Conservation (phyloP, 64 coral and sea anemone species). For the Actinia tenebrosa region DNA sequence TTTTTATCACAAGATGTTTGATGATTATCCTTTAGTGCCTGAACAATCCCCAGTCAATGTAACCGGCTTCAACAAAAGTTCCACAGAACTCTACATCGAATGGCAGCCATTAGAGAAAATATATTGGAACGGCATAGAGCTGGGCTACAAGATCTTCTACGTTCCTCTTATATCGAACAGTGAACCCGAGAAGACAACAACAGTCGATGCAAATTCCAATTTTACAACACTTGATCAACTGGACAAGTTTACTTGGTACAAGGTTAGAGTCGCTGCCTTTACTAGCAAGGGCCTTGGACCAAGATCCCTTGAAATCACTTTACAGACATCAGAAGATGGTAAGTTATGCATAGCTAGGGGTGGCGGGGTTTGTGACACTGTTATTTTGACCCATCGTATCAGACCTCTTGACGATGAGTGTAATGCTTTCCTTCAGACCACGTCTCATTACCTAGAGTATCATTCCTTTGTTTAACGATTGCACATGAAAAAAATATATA, state of each 20-base stretch:
- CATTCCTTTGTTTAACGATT: too few species aligned
- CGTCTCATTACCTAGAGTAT: too few species aligned
- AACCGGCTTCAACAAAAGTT: conserved; percentile 51
- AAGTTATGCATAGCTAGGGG: neutral
- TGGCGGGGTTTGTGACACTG: too few species aligned
- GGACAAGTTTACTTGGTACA: conserved; percentile 54
- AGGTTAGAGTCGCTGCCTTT: conserved; percentile 59
- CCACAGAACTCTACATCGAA: conserved; percentile 40
- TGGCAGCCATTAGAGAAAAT: conserved; percentile 25
- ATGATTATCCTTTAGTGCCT: conserved; percentile 10
- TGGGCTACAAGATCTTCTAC: conserved; percentile 44
- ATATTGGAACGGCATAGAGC: conserved; percentile 34
- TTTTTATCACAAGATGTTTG: neutral
- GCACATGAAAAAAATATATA: too few species aligned
- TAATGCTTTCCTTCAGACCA: too few species aligned
- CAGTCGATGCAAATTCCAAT: neutral
- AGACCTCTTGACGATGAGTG: too few species aligned
- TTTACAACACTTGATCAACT: conserved; percentile 19
- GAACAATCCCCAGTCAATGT: conserved; percentile 23
- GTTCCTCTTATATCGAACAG: neutral
- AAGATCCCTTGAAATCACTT: conserved; percentile 29
- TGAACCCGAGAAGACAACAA: neutral
- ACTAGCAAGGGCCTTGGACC: conserved; percentile 73
- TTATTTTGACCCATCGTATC: too few species aligned
- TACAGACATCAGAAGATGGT: conserved; percentile 83